Conservation (phyloP, 2,113 vertebrate genomes). For the Ammospiza caudacuta region DNA sequence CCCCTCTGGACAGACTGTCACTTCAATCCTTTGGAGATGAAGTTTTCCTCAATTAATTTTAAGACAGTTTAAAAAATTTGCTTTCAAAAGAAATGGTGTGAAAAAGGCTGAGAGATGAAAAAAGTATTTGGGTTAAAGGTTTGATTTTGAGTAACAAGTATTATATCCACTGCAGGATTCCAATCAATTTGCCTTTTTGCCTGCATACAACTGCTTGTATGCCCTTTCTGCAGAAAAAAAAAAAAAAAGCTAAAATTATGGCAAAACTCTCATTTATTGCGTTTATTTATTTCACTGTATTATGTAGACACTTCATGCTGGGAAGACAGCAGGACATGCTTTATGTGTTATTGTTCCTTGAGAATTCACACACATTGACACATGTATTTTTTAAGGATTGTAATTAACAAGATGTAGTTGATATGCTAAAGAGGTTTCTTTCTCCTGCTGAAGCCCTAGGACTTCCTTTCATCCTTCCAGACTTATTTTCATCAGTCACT, state of each 20-base stretch:
- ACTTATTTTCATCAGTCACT: background rate
- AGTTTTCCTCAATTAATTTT: background rate
- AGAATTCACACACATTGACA: fast-evolving
- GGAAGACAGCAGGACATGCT: background rate
- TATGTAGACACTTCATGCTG: background rate
- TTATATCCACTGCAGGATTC: background rate
- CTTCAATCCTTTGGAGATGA: background rate
- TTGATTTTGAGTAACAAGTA: background rate
- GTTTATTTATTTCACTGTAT: background rate
- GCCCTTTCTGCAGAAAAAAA: background rate
- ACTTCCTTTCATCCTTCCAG: background rate
- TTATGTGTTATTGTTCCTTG: background rate
- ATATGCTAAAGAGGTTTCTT: background rate
- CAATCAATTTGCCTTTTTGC: background rate
- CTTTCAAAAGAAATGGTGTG: background rate
- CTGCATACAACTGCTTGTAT: background rate
- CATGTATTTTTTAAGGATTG: background rate
- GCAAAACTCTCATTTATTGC: fast-evolving
- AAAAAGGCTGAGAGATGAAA: background rate
- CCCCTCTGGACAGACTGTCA: background rate
- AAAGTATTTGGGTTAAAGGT: background rate
- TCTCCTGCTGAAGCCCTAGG: background rate
- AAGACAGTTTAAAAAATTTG: background rate
- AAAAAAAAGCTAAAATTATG: background rate
- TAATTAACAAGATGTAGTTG: background rate